A percentile compares a stretch with the other conserved stretches of the same genome.
Conservation (phyloP, 2,888 invertebrate genomes). For the Terebella lapidaria region DNA sequence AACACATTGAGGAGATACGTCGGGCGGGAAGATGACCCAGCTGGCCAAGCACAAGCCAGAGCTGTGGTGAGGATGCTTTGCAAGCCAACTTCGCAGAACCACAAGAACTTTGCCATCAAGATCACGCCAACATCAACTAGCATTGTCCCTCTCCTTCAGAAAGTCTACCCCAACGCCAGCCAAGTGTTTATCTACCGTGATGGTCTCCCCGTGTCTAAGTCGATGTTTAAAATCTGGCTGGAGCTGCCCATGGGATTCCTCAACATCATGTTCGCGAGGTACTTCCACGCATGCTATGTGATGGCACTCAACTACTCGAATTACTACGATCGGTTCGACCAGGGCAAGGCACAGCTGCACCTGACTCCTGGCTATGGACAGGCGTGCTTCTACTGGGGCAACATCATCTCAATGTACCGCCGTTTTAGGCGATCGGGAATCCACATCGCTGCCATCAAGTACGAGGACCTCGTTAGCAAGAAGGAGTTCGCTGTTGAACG, state of each 20-base stretch:
- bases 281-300: neutral
- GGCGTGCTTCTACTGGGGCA: slow-evolving; percentile 6
- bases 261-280: slow-evolving; percentile 1
- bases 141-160: slow-evolving; percentile 1
- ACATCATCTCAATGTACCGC: slow-evolving; percentile 6
- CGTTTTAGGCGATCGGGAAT: slow-evolving; percentile 2
- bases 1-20: slow-evolving; percentile 8
- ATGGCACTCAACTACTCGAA: neutral
- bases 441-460: slow-evolving; percentile 10
- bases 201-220: slow-evolving; percentile 14
- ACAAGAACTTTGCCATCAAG: slow-evolving; percentile 9
- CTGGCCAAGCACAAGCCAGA: neutral
- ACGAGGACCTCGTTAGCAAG: slow-evolving; percentile 4
- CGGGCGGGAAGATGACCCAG: neutral
- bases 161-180: slow-evolving; percentile 13
- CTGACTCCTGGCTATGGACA: neutral
- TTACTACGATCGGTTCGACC: neutral
- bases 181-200: slow-evolving; percentile 19
- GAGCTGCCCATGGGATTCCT: slow-evolving; percentile 6
- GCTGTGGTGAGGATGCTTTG: slow-evolving; percentile 11
- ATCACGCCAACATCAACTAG: slow-evolving; percentile 9
- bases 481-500: neutral
- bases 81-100: slow-evolving; percentile 8
- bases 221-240: slow-evolving; percentile 7
- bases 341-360: neutral